Base-by-base conservation (phyloP, 2,797 vertebrate species). In the Siniperca scherzeri region DNA sequence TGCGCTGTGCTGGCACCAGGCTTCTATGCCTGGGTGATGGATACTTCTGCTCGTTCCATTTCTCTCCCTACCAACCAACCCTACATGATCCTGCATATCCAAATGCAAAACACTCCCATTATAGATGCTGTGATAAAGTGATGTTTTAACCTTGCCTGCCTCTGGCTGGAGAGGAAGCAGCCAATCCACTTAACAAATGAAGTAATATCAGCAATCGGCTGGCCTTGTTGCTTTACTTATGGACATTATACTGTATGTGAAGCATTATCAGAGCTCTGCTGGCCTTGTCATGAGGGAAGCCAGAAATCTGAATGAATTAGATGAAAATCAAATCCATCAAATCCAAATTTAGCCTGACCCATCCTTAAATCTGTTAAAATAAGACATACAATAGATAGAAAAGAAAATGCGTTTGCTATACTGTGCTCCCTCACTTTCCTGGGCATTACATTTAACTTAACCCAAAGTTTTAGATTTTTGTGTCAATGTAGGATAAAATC, bases 81-180 rank as follows among this genome's bases (percentile, higher is more conserved):
- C 56, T 64, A 66, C 87, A 52, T 71, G 73, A 86, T 74, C 30
- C 80, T 65, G 74, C 87, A 75, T 84, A 74, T 81, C 66, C 78
- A 70, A 85, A 91, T 91, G 88, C 84, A 88, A 90, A 92, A 91
- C 77, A 82, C 66, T 78, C 72, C 68, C 77, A 87, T 92, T 89
- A 91, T 59, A 85, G 82, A 92, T 82, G 89, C 75, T 76, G 57
- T 79, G 74, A 87, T 89, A 22, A 86, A 93, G 87, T 78, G 88
- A 92, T 86, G 82, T 72, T 91, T 91, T 93, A 92, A 94, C 93
- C 94, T 94, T 92, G 82, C 74, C 68, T 72, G 77, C 72, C 87
- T 86, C 78, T 71, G 77, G 56, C 82, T 78, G 75, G 72, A 87
- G 69, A 85, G 86, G 67, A 89, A 91, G 87, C 87, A 80, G 78